These are phyloP conservation scores for Tetranychus piercei DNA, from an alignment of 2,888 invertebrate species.

Conservation along the genomic window DNA sequence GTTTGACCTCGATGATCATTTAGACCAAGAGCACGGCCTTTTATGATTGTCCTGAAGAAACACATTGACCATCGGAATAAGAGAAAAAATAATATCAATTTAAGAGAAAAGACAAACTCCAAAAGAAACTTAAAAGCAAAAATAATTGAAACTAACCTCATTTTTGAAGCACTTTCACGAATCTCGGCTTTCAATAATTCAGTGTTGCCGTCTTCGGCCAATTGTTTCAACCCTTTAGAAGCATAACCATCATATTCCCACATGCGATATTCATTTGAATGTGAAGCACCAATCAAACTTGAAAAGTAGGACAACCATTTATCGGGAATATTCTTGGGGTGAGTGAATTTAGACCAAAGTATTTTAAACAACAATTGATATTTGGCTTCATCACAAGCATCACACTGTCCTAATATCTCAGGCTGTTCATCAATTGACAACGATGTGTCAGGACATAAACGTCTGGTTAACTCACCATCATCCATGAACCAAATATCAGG, in stretches of 20 bases:
- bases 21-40: constrained; percentile 76
- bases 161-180: constrained; percentile 35
- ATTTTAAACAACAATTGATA: constrained; percentile 83
- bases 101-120: neutral
- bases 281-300: constrained; percentile 83
- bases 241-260: constrained; percentile 77
- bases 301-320: constrained; percentile 87
- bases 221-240: constrained; percentile 68
- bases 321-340: constrained; percentile 31
- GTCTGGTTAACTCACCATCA: constrained; percentile 51
- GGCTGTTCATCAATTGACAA: constrained; percentile 46
- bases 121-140: neutral
- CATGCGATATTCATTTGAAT: constrained; percentile 58
- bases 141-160: neutral
- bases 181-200: constrained; percentile 63
- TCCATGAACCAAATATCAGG: constrained; percentile 59
- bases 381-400: constrained; percentile 90
- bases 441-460: constrained; percentile 50
- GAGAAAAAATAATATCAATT: neutral
- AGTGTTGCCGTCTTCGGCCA: constrained; percentile 87
- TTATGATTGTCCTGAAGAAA: constrained; percentile 54
- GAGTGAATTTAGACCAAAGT: constrained; percentile 59
- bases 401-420: constrained; percentile 55
- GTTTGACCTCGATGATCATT: constrained; percentile 70
- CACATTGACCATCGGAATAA: neutral